Conservation (phyloP, 2,113 vertebrate species). For the Nanorana parkeri region DNA sequence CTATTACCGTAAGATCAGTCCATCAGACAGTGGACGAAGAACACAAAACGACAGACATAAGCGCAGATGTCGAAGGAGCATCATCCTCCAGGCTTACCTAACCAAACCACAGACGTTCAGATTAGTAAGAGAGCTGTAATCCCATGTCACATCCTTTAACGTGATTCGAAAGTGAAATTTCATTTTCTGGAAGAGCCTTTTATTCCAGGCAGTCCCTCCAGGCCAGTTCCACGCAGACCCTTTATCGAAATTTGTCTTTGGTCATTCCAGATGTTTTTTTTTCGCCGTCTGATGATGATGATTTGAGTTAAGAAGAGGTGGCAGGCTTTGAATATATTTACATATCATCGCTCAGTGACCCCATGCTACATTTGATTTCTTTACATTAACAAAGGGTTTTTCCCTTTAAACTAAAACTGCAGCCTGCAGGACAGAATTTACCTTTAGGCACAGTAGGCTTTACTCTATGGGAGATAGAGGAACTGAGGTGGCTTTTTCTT, state of each 20-base stretch:
- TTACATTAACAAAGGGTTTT: too few species aligned
- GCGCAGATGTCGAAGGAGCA: neutral
- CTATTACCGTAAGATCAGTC: slow-evolving; percentile 26
- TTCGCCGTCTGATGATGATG: neutral
- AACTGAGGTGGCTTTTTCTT: too few species aligned
- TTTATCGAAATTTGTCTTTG: slow-evolving; percentile 1
- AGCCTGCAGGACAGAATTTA: too few species aligned
- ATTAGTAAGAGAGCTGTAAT: slow-evolving; percentile 48
- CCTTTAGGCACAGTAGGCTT: too few species aligned
- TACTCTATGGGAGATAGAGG: too few species aligned
- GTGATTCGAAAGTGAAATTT: neutral
- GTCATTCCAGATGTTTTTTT: neutral
- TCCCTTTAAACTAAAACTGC: too few species aligned
- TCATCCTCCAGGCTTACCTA: neutral
- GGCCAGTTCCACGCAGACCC: neutral
- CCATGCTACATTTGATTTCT: neutral
- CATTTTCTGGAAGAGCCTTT: slow-evolving; percentile 32
- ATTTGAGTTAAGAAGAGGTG: neutral
- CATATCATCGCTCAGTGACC: neutral
- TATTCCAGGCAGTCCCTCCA: slow-evolving; percentile 38
- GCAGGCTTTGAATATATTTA: neutral
- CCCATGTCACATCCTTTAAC: slow-evolving; percentile 21
- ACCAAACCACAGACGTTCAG: slow-evolving; percentile 47
- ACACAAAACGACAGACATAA: slow-evolving; percentile 1
- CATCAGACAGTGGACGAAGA: slow-evolving; percentile 22